Percentiles rank a stretch among this genome's conserved stretches.
phyloP scores from a whole-genome alignment of 2,888 invertebrate genomes.

The Drosophila rellima region DNA sequence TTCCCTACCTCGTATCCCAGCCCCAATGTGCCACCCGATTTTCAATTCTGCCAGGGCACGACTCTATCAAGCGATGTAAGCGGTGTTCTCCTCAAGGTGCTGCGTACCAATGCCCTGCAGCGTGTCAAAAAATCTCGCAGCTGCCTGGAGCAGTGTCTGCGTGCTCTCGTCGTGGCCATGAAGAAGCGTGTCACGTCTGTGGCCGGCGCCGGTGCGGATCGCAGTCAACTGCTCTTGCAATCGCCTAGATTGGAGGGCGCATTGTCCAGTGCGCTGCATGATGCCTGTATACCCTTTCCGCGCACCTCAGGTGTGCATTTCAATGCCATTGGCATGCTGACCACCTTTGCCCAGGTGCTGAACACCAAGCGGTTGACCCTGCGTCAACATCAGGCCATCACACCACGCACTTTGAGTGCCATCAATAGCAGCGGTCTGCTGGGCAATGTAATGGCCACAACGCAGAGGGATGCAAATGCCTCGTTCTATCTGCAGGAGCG shows the following conservation, averaged over 20 bases:
- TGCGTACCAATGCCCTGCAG: slow-evolving; percentile 92
- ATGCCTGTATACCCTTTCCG: slow-evolving; percentile 96
- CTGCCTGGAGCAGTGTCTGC: slow-evolving; percentile 94
- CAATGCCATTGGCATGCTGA: slow-evolving; percentile 94
- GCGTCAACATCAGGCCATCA: slow-evolving; percentile 90
- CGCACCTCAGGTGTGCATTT: slow-evolving; percentile 97
- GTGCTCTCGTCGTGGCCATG: slow-evolving; percentile 89
- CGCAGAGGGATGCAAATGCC: slow-evolving; percentile 88
- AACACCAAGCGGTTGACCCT: slow-evolving; percentile 89
- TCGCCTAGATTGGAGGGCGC: slow-evolving; percentile 85
- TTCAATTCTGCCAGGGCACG: slow-evolving; percentile 89
- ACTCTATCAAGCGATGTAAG: slow-evolving; percentile 90
- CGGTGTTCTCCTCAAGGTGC: slow-evolving; percentile 91
- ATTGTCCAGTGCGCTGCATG: slow-evolving; percentile 86
- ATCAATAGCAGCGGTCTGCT: slow-evolving; percentile 87
- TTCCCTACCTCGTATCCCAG: slow-evolving; percentile 92
- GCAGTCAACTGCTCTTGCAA: slow-evolving; percentile 84
- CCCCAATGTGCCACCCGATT: slow-evolving; percentile 88
- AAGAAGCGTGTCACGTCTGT: slow-evolving; percentile 84
- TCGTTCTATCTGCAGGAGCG: slow-evolving; percentile 93
- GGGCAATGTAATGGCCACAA: slow-evolving; percentile 84
- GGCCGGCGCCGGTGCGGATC: slow-evolving; percentile 75
- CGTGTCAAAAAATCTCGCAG: slow-evolving; percentile 94
- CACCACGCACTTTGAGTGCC: slow-evolving; percentile 92
- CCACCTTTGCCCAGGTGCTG: slow-evolving; percentile 93